phyloP scores from a whole-genome alignment of 2,888 invertebrate genomes.

The Parochlus steinenii region DNA sequence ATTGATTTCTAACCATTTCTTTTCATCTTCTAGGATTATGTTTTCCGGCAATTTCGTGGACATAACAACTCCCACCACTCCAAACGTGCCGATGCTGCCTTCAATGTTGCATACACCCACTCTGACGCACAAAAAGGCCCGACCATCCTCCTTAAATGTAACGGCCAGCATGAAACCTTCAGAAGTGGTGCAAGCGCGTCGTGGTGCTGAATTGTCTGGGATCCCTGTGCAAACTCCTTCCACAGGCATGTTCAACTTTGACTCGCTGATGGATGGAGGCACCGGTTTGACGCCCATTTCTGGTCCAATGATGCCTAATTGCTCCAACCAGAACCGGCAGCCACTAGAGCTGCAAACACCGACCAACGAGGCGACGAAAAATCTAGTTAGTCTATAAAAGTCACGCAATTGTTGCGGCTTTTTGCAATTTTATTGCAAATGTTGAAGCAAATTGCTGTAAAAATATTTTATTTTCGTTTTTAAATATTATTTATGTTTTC shows the following conservation, averaged over 20 bases:
- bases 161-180: slow-evolving; percentile 38
- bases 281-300: slow-evolving; percentile 71
- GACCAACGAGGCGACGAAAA: slow-evolving; percentile 50
- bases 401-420: too few relatives aligned
- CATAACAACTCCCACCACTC: slow-evolving; percentile 18
- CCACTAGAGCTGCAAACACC: slow-evolving; percentile 56
- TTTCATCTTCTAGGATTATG: too few relatives aligned
- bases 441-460: too few relatives aligned
- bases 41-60: slow-evolving; percentile 23
- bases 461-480: too few relatives aligned
- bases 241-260: slow-evolving; percentile 77
- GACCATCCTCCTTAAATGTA: slow-evolving; percentile 58
- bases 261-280: slow-evolving; percentile 84
- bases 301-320: slow-evolving; percentile 47
- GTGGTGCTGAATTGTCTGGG: slow-evolving; percentile 50
- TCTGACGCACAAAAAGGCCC: slow-evolving; percentile 35
- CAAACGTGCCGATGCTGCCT: slow-evolving; percentile 24
- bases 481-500: too few relatives aligned
- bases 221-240: slow-evolving; percentile 78
- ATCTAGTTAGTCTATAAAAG: slow-evolving; percentile 71
- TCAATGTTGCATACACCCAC: slow-evolving; percentile 31
- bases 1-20: too few relatives aligned
- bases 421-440: too few relatives aligned
- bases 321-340: slow-evolving; percentile 61
- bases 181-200: slow-evolving; percentile 35